Evolutionary conservation across 2,113 vertebrate genomes (phyloP).

Genomic region (Daphoenositta chrysoptera): DNA sequence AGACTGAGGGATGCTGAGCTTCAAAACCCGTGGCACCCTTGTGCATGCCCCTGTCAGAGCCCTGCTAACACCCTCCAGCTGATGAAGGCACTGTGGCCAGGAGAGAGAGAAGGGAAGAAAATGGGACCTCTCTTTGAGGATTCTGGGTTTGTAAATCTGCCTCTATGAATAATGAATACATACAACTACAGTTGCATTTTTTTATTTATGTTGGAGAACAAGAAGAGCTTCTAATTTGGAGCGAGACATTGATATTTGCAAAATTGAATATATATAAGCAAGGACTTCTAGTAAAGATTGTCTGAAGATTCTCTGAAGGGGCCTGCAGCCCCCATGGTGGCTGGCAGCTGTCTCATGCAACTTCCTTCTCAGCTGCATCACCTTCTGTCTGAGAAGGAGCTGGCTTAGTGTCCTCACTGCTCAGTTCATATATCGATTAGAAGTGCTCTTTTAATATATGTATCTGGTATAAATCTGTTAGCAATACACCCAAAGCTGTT

Average conservation of each 20-base stretch:
- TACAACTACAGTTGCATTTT: neutral
- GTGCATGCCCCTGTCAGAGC: neutral
- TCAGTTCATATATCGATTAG: neutral
- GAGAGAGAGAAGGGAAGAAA: neutral
- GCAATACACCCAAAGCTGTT: neutral
- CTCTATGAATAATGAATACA: neutral
- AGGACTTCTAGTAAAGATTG: neutral
- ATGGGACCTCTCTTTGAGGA: neutral
- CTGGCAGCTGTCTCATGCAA: neutral
- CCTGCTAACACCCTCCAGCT: neutral
- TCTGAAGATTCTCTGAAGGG: neutral
- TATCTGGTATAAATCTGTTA: neutral
- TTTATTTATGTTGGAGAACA: neutral
- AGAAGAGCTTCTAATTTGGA: neutral
- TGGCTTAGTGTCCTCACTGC: neutral
- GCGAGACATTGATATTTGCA: neutral
- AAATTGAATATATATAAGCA: neutral
- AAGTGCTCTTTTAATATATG: neutral
- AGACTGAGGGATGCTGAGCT: neutral
- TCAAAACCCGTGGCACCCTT: fast-evolving
- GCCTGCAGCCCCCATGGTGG: neutral
- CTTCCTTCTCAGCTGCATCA: neutral
- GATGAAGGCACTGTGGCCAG: neutral
- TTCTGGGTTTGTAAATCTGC: neutral
- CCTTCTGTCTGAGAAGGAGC: neutral